Base-by-base conservation (phyloP, 2,888 invertebrate species). In the Sylvicola cinctus region DNA sequence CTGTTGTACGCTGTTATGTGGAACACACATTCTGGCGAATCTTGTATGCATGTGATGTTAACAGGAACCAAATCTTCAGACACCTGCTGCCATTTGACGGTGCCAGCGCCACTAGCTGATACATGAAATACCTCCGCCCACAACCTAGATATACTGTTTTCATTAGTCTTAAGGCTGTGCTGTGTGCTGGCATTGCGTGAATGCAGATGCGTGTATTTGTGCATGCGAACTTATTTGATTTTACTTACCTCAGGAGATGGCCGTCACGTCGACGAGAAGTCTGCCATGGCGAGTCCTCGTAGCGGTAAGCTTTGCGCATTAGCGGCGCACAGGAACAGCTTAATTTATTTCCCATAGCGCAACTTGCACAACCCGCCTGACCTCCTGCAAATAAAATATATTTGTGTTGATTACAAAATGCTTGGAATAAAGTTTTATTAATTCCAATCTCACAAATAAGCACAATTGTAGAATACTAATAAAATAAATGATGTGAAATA, bases 41-140 rank as follows among this genome's bases (percentile, higher is more conserved):
- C 91, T 65, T 90, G 85, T 54, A 93, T 83, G 66, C 93, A 93
- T 46, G 91, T 88, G 63, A 96, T 90, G 68, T 93, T 93, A 46
- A 95, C 91, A 37, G 95, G 95, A 46, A 96, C 95, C 60, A 95
- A 74, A 63, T 95, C 95, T 60, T 93, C 93, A 43, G 91, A 91
- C 46, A 95, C 85, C 62, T 91, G 87, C 66, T 90, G 87, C 93
- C 95, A 95, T 64, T 84, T 90, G 43, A 90, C 87, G 30, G 83
- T 83, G 49, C 88, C 87, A 43, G 81, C 79, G 42, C 85, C 84
- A 50, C 83, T 84, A 35, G 88, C 85, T 46, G 87, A 87, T 51
- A 95, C 93, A 62, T 93, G 88, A 63, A 93, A 95, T 51, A 95
- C 91, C 65, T 95, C 95, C 46, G 93, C 95, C 95, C 95, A 95